These are phyloP conservation scores for Toxotes jaculatrix DNA, from an alignment of 2,113 vertebrate species.

Conservation along the genomic window DNA sequence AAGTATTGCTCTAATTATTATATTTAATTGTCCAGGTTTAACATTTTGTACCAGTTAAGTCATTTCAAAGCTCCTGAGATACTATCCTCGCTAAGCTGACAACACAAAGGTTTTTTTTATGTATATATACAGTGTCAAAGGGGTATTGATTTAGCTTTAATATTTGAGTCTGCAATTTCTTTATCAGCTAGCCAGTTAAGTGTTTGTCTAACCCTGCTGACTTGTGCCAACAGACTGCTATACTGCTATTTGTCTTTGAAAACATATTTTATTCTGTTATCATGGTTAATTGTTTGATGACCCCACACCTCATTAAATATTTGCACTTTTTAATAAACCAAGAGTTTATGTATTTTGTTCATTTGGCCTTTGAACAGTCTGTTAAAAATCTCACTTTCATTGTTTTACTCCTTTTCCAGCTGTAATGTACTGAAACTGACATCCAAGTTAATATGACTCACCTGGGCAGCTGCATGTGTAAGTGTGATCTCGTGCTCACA, in stretches of 20 bases:
- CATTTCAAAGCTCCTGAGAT: neutral
- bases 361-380: neutral
- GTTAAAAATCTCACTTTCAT: neutral
- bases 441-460: slow-evolving; percentile 17
- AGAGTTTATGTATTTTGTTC: slow-evolving; percentile 1
- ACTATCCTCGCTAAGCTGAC: neutral
- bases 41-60: neutral
- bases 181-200: neutral
- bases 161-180: neutral
- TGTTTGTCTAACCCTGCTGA: neutral
- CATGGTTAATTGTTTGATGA: neutral
- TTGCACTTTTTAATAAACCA: neutral
- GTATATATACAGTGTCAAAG: neutral
- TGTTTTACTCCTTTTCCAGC: slow-evolving; percentile 5
- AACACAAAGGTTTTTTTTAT: neutral
- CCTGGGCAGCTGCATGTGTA: slow-evolving; percentile 6
- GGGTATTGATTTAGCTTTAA: neutral
- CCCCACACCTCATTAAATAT: slow-evolving; percentile 13
- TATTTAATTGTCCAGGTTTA: too few species aligned
- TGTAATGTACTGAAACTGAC: neutral
- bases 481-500: slow-evolving; percentile 10
- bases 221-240: neutral
- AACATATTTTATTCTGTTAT: slow-evolving; percentile 18
- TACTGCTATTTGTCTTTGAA: neutral
- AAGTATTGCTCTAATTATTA: too few species aligned